Percentiles rank a stretch among this genome's conserved stretches.
Conservation (phyloP, 2,888 invertebrate genomes). For the Plebejus anna region DNA sequence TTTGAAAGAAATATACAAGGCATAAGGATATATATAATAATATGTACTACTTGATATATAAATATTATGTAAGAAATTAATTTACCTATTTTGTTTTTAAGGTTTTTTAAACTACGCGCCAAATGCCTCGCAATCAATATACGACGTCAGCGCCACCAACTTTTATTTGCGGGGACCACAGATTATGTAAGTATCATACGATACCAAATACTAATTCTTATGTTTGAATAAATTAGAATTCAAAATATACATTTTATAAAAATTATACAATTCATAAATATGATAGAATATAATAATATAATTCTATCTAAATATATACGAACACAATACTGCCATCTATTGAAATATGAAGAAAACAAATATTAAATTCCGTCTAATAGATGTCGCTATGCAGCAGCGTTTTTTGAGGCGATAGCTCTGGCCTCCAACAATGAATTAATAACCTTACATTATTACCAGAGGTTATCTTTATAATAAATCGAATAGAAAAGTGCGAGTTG, state of each 20-base stretch:
- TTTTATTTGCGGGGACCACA: not conserved
- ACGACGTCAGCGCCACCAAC: not conserved
- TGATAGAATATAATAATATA: too few species aligned
- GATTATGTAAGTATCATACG: not conserved
- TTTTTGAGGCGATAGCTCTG: conserved; percentile 3
- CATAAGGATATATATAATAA: not conserved
- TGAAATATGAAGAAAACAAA: not conserved
- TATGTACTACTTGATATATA: not conserved
- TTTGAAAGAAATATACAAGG: not conserved
- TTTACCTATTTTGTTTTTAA: not conserved
- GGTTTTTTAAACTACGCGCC: not conserved
- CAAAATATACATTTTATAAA: not conserved
- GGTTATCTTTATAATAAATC: conserved; percentile 21
- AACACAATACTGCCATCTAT: conserved; percentile 4
- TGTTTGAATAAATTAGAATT: not conserved
- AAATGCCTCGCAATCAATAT: not conserved
- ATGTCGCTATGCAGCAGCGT: not conserved
- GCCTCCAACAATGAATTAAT: not conserved
- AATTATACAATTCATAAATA: not conserved
- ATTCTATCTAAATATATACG: not conserved
- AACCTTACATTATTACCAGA: conserved; percentile 10
- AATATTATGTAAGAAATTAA: not conserved
- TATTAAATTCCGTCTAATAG: not conserved
- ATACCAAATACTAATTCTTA: not conserved
- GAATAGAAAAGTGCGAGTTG: not conserved